Conservation (phyloP, 2,888 invertebrate species). For the Caenorhabditis plicata region DNA sequence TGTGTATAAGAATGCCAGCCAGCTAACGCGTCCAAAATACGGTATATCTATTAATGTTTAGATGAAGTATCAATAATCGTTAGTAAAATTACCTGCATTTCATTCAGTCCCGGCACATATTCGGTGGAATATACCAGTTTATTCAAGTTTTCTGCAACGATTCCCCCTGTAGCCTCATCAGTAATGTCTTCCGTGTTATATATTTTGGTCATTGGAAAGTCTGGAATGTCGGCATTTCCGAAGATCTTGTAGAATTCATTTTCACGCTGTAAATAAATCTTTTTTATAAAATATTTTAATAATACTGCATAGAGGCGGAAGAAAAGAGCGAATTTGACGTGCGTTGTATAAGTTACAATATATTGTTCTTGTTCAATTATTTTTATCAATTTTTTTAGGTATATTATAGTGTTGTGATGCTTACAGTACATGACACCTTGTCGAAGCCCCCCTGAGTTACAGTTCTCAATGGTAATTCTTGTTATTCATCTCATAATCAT, state of each 20-base stretch:
- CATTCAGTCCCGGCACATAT: neutral
- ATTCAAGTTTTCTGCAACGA: neutral
- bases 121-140: neutral
- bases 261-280: conserved; percentile 3
- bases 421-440: too few species aligned
- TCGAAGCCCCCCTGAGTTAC: too few species aligned
- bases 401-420: too few species aligned
- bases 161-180: neutral
- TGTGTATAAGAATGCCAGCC: conserved; percentile 11
- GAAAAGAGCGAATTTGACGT: too few species aligned
- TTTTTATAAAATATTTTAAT: neutral
- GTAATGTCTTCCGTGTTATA: neutral
- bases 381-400: too few species aligned
- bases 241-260: neutral
- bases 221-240: neutral
- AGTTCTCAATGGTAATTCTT: too few species aligned
- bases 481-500: too few species aligned
- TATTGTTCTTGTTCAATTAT: too few species aligned
- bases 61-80: neutral
- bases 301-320: too few species aligned
- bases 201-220: neutral
- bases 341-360: too few species aligned
- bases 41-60: neutral
- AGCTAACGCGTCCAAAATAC: conserved; percentile 8
- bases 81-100: neutral